phyloP scores from a whole-genome alignment of 2,113 vertebrate genomes.

The Otis tarda region DNA sequence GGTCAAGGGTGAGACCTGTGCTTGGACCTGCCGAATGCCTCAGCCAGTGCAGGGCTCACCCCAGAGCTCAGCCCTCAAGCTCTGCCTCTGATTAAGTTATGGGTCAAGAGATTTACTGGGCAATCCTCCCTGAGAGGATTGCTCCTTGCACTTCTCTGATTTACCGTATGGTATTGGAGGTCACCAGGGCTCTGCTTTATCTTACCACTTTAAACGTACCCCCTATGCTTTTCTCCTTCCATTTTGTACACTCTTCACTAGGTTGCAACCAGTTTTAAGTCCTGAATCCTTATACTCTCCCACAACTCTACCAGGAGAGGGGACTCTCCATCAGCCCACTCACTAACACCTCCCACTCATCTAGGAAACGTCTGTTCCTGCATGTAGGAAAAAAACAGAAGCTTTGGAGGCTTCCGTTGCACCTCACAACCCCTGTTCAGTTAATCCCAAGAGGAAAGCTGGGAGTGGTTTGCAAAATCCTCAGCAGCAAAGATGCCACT shows the following conservation, averaged over 20 bases:
- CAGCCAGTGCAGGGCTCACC: background rate
- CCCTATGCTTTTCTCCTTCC: background rate
- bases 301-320: background rate
- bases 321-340: background rate
- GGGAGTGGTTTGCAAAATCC: background rate
- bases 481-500: background rate
- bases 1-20: background rate
- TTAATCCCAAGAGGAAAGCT: background rate
- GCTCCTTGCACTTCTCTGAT: background rate
- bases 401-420: background rate
- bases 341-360: background rate
- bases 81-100: background rate
- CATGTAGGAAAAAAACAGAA: background rate
- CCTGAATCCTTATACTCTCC: background rate
- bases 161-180: background rate
- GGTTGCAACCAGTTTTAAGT: background rate
- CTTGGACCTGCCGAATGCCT: background rate
- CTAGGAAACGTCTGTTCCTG: background rate
- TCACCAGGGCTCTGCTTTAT: background rate
- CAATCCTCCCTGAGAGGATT: too few species aligned
- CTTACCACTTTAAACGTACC: accelerated
- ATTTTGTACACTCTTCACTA: background rate
- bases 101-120: background rate
- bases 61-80: background rate
- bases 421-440: background rate